Percentiles rank a stretch among this genome's conserved stretches.
Evolutionary conservation across 2,113 vertebrate genomes (phyloP).

Genomic region (Cyphomyrus discorhynchus): DNA sequence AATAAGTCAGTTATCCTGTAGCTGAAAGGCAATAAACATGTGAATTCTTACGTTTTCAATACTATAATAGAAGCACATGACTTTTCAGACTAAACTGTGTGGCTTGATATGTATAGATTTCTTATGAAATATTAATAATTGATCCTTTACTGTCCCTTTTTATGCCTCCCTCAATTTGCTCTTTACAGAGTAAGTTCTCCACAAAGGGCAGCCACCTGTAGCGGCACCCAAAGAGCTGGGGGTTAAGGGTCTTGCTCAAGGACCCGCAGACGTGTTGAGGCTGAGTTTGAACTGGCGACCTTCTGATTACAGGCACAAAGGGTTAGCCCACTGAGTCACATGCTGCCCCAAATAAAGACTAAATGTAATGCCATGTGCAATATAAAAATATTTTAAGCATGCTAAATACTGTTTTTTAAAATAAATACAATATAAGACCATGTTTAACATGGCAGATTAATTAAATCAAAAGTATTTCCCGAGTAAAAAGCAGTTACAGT

Average conservation of each 20-base stretch:
- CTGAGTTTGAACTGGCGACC: too few species aligned
- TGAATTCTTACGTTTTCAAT: not conserved
- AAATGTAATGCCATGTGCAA: not conserved
- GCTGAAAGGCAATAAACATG: not conserved
- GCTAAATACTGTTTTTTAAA: not conserved
- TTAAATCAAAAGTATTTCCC: not conserved
- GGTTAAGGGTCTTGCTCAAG: too few species aligned
- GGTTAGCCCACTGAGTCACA: too few species aligned
- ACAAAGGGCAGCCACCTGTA: too few species aligned
- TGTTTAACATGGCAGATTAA: not conserved
- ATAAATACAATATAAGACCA: not conserved
- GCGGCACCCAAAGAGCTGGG: too few species aligned
- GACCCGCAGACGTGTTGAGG: too few species aligned
- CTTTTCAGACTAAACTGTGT: not conserved
- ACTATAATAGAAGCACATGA: not conserved
- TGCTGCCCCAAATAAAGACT: not conserved
- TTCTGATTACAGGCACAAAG: too few species aligned
- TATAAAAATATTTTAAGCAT: not conserved
- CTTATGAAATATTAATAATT: too few species aligned
- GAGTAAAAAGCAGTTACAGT: not conserved
- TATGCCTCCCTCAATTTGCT: too few species aligned
- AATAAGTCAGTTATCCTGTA: not conserved
- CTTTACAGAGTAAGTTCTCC: too few species aligned
- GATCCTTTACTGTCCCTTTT: too few species aligned
- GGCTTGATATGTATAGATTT: not conserved